These are phyloP conservation scores for Mythimna ferrago DNA, from an alignment of 2,888 invertebrate genomes.

Conservation along the genomic window DNA sequence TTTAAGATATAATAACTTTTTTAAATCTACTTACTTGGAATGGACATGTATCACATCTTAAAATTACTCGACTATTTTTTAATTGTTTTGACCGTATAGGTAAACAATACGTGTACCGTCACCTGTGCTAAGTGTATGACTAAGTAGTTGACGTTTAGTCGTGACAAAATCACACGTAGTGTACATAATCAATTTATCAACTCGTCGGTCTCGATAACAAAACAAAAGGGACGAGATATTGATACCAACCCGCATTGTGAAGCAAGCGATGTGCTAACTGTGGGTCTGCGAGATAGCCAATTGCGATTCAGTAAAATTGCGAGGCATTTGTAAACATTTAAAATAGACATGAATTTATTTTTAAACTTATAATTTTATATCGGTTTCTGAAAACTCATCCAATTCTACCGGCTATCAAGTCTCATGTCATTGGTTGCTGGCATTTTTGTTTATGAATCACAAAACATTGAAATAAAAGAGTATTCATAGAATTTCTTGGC, in stretches of 20 bases:
- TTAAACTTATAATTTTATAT: neutral
- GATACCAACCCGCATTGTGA: slow-evolving; percentile 51
- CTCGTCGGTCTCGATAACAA: slow-evolving; percentile 61
- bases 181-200: slow-evolving; percentile 64
- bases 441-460: neutral
- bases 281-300: slow-evolving; percentile 32
- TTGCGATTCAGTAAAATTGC: slow-evolving; percentile 40
- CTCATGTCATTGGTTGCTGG: neutral
- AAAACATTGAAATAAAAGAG: neutral
- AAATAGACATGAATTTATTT: slow-evolving; percentile 1
- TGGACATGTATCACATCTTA: slow-evolving; percentile 53
- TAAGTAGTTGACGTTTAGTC: slow-evolving; percentile 28
- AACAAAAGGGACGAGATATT: slow-evolving; percentile 44
- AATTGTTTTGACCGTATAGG: slow-evolving; percentile 5
- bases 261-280: slow-evolving; percentile 58
- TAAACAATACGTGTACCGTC: slow-evolving; percentile 40
- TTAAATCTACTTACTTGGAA: slow-evolving; percentile 62
- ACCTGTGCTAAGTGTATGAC: slow-evolving; percentile 63
- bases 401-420: neutral
- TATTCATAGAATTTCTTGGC: no score
- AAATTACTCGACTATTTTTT: slow-evolving; percentile 19
- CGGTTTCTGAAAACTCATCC: neutral
- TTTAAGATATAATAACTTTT: slow-evolving; percentile 47
- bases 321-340: slow-evolving; percentile 22
- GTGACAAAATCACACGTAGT: slow-evolving; percentile 52